Evolutionary conservation across 1,140 invertebrate genomes (phyloP), one percentile per base, ranked within the genome.

Genomic region (Drosophila lini): DNA sequence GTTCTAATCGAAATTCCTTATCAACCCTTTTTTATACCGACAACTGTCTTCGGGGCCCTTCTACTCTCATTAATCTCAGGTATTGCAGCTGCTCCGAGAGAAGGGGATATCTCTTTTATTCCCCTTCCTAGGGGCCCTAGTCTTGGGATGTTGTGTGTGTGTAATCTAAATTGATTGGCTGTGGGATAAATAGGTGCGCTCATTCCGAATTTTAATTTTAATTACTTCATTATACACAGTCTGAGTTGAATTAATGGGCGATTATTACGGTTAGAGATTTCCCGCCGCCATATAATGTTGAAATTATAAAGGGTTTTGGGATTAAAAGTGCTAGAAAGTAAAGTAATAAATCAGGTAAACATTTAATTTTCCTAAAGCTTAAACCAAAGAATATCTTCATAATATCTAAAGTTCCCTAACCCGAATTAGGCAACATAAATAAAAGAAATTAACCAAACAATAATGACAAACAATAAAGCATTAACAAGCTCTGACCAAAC

Each of bases 61-160:
- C 73, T 83, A 83, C 84, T 84, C 77, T 89, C 83, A 88, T 88
- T 89, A 88, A 88, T 89, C 84, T 89, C 73, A 68, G 45, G 65
- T 73, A 56, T 48, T 63, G 63, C 52, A 64, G 78, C 79, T 86
- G 70, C 53, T 45, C 22, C 4, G 13, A 38, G 47, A 10, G 32
- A 55, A 36, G 25, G 47, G 45, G 40, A 74, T 65, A 53, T 63
- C 19, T 52, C 31, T 40, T 52, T 22, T 22, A 9, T 32, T 10
- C 11, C 61, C 44, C 36, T 28, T 11, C 16, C 25, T 13, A 40
- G 22, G 16, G 41, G 56, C 31, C 62, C 40, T 34, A 53, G 47
- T n/a, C 36, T 32, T 34, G 61, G 61, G 56, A 61, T 64, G 56
- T 61, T 55, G 38, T 53, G 41, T 61, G 38, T 53, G 41, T 61